Base-by-base conservation (phyloP, 2,797 vertebrate species). In the Chelonia mydas region DNA sequence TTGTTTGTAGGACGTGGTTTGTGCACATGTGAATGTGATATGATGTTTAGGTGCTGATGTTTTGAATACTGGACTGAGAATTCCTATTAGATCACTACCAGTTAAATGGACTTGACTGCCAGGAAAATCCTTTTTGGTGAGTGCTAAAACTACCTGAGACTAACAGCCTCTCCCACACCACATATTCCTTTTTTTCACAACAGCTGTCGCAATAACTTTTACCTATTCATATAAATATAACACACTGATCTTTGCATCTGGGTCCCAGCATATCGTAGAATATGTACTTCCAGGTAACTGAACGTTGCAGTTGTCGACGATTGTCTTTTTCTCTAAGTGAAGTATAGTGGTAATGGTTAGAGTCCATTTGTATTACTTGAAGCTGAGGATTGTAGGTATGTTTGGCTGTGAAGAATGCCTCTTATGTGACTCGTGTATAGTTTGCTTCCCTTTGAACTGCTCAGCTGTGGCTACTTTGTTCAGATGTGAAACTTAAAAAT, bases 401-500 rank as follows among this genome's bases (percentile, higher is more conserved):
- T 3, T 65, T 61, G 65, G 37, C 78, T 59, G 41, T 76, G 86
- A 84, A 74, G 17, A 86, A 49, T 45, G 47, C 51, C 79, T 55
- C 78, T 45, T 88, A 89, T 45, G 47, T 0, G 37, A 85, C 81
- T 57, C 10, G 84, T 31, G 47, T 61, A 83, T 84, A 37, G 54
- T 95, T 95, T 5, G 11, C 50, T 94, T 96, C 83, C 54, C 89
- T 90, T 89, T 65, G 19, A 23, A 94, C 92, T 91, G 50, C 77
- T 93, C 41, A 88, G 54, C 88, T 81, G 28, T 51, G 83, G 51
- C 90, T 53, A 19, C 86, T 90, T 88, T 91, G 45, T 3, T 1
- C 49, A 87, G 86, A 78, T 94, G 95, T 96, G 95, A 97, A 93
- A 92, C 45, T 54, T 87, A 97, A 97, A 95, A 97, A 97, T 97